Evolutionary conservation across 2,888 invertebrate genomes (phyloP).

Genomic region (Mythimna albipuncta): DNA sequence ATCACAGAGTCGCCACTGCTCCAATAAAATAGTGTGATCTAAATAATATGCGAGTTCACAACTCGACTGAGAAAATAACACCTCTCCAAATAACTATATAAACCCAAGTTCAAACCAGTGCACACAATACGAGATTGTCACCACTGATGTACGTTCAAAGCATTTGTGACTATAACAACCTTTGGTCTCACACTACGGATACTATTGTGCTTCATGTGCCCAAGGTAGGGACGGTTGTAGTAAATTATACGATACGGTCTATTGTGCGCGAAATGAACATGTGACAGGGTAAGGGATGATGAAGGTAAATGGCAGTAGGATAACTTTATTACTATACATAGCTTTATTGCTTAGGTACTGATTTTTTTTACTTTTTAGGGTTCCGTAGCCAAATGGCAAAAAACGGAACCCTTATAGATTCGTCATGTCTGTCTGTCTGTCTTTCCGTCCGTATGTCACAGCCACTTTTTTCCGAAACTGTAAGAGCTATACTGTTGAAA

Average conservation of each 20-base stretch:
- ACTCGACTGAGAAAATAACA: background rate
- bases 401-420: no score
- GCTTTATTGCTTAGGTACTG: no score
- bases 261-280: constrained; percentile 61
- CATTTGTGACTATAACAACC: constrained; percentile 24
- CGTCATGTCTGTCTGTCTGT: no score
- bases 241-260: constrained; percentile 57
- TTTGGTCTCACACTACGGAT: constrained; percentile 36
- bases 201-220: constrained; percentile 22
- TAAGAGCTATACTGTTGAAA: no score
- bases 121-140: constrained; percentile 32
- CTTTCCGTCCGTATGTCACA: no score
- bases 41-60: no score
- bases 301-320: constrained; percentile 7
- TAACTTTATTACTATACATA: no score
- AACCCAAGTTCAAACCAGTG: background rate
- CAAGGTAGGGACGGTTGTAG: constrained; percentile 28
- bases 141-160: constrained; percentile 25
- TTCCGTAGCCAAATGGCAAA: no score
- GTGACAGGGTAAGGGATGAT: constrained; percentile 9
- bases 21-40: no score
- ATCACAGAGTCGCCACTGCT: no score
- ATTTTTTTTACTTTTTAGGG: no score
- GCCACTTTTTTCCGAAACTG: no score
- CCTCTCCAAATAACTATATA: background rate